These are phyloP conservation scores for Tylochromis polylepis DNA, from an alignment of 2,113 vertebrate species.

Conservation along the genomic window DNA sequence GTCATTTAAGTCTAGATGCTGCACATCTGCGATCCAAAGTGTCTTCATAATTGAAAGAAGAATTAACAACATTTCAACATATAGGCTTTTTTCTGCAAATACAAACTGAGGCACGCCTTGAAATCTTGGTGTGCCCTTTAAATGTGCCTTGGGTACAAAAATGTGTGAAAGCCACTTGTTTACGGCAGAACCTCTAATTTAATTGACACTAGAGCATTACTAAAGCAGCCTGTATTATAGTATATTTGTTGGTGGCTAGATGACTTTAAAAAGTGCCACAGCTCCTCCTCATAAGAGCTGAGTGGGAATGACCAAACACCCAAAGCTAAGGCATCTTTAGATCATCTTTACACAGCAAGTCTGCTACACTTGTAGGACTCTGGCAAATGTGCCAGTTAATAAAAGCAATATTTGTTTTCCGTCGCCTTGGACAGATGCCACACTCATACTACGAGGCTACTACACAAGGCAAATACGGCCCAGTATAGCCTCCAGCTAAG, in stretches of 20 bases:
- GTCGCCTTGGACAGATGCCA: not conserved
- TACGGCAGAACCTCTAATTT: not conserved
- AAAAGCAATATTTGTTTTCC: not conserved
- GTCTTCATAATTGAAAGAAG: not conserved
- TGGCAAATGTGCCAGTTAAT: not conserved
- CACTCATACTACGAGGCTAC: not conserved
- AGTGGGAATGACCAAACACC: not conserved
- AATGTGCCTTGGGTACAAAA: not conserved
- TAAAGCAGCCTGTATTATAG: not conserved
- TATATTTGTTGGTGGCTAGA: not conserved
- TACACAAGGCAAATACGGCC: not conserved
- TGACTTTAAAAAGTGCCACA: not conserved
- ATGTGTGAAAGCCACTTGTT: not conserved
- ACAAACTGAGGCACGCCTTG: rapidly evolving
- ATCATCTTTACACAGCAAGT: not conserved
- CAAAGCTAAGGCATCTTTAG: not conserved
- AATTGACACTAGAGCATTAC: not conserved
- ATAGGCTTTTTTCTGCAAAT: not conserved
- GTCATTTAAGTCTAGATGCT: not conserved
- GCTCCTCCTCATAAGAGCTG: not conserved
- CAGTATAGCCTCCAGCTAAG: not conserved
- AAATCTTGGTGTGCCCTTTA: not conserved
- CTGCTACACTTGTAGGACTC: not conserved
- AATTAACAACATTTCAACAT: not conserved
- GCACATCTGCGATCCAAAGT: not conserved